These are phyloP conservation scores for Halyomorpha halys DNA, from an alignment of 1,140 invertebrate genomes.

Conservation along the genomic window DNA sequence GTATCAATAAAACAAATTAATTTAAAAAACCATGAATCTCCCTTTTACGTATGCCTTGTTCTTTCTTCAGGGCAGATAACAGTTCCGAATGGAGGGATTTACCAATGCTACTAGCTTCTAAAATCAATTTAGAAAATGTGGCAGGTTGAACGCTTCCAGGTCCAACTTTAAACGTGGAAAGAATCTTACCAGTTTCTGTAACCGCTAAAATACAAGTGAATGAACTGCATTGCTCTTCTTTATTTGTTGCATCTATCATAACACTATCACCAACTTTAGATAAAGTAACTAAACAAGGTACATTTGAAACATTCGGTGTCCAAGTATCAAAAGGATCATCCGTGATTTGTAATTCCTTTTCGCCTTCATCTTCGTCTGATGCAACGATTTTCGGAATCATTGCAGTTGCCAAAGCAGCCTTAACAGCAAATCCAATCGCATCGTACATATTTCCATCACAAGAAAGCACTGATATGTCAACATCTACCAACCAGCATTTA, in stretches of 20 bases:
- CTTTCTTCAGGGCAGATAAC: neutral
- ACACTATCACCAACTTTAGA: conserved; percentile 19
- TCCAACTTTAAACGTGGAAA: conserved; percentile 13
- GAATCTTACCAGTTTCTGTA: conserved; percentile 16
- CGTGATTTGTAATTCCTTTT: conserved; percentile 12
- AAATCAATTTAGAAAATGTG: conserved; percentile 12
- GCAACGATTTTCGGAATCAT: conserved; percentile 16
- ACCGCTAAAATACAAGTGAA: conserved; percentile 11
- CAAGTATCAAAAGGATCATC: conserved; percentile 18
- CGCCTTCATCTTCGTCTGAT: conserved; percentile 12
- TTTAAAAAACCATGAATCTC: conserved; percentile 13
- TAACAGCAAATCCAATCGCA: conserved; percentile 18
- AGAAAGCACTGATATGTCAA: conserved; percentile 16
- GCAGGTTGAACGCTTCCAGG: conserved; percentile 16
- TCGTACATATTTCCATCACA: conserved; percentile 21
- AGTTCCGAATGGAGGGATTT: conserved; percentile 12
- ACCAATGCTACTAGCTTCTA: conserved; percentile 4
- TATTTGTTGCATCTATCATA: conserved; percentile 14
- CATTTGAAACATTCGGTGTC: conserved; percentile 18
- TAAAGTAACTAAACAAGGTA: conserved; percentile 20
- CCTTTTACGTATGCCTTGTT: neutral
- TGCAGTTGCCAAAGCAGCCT: conserved; percentile 18
- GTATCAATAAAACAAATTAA: conserved; percentile 4
- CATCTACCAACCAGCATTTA: conserved; percentile 22
- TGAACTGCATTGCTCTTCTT: conserved; percentile 20